These are phyloP conservation scores for Amphilophus citrinellus DNA, from an alignment of 2,113 vertebrate species.

Conservation along the genomic window DNA sequence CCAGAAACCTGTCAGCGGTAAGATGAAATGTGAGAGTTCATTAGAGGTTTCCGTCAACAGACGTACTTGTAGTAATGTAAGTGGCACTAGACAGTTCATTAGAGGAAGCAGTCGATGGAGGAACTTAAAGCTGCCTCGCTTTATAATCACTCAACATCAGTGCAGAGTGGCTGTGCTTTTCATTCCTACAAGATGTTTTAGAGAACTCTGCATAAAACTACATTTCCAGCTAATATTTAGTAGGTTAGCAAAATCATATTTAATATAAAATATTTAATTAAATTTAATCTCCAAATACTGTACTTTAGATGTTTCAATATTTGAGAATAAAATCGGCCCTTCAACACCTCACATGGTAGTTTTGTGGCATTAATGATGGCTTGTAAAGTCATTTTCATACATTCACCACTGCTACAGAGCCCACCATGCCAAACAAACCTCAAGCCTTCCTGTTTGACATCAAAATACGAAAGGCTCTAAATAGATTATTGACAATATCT, in stretches of 20 bases:
- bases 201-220: background rate
- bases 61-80: conserved; percentile 4
- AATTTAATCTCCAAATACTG: accelerated
- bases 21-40: background rate
- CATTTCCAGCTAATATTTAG: accelerated
- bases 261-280: background rate
- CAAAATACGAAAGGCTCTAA: background rate
- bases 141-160: background rate
- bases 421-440: background rate
- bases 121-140: conserved; percentile 10
- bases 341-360: background rate
- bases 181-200: background rate
- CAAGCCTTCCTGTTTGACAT: background rate
- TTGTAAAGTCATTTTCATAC: background rate
- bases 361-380: background rate
- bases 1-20: background rate
- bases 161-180: background rate
- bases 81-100: conserved; percentile 22
- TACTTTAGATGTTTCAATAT: background rate
- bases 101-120: conserved; percentile 22
- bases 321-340: background rate
- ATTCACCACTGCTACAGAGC: background rate
- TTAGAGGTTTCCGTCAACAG: conserved; percentile 6
- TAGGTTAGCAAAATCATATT: background rate
- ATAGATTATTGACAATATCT: background rate